Evolutionary conservation across 2,797 vertebrate genomes (phyloP).

Genomic region (Coracias cyanogaster): DNA sequence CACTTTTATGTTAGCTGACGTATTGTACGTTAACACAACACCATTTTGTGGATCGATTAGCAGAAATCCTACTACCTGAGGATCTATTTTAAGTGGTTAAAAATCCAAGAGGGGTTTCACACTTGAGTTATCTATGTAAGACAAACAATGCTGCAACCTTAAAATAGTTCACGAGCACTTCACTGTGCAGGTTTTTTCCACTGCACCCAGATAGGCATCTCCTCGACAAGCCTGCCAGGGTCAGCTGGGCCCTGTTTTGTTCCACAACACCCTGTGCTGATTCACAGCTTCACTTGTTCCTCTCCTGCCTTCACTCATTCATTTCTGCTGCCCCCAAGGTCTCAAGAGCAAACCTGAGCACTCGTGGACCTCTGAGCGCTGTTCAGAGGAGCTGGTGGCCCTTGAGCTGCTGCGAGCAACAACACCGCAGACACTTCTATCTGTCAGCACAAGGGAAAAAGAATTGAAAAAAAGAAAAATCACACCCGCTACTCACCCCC

Average conservation of each 20-base stretch:
- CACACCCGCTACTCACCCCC: not conserved
- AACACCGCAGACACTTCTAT: not conserved
- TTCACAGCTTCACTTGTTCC: not conserved
- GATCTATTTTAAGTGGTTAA: not conserved
- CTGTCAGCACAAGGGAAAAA: not conserved
- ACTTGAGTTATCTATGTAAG: not conserved
- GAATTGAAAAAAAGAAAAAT: not conserved
- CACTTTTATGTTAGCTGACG: not conserved
- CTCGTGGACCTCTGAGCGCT: not conserved
- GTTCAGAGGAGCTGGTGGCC: not conserved
- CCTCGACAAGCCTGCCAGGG: not conserved
- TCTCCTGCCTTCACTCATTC: not conserved
- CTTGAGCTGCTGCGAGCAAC: not conserved
- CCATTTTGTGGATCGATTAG: not conserved
- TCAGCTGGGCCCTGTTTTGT: fast-evolving
- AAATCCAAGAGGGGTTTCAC: not conserved
- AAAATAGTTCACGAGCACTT: not conserved
- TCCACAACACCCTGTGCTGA: not conserved
- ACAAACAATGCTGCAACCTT: not conserved
- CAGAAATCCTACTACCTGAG: not conserved
- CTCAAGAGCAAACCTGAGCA: not conserved
- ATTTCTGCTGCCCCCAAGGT: not conserved
- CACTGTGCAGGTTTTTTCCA: not conserved
- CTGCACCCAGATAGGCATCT: not conserved
- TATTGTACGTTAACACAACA: not conserved